These are phyloP conservation scores for Rhinopomastus cyanomelas DNA, from an alignment of 2,113 vertebrate species.

Conservation along the genomic window DNA sequence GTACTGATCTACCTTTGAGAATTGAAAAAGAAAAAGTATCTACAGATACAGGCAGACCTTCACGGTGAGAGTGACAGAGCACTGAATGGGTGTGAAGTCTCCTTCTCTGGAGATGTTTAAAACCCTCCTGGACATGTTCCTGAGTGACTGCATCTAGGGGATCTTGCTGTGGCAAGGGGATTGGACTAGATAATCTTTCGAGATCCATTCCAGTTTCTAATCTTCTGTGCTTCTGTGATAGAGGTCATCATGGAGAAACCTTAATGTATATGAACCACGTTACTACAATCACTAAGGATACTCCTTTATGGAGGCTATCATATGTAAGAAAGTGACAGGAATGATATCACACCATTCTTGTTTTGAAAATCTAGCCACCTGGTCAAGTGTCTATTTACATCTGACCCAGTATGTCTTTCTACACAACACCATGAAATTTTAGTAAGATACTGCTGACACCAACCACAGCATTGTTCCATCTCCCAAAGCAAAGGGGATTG, in stretches of 20 bases:
- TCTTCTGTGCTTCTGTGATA: too few relatives aligned
- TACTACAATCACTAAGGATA: not conserved
- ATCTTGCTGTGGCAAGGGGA: too few relatives aligned
- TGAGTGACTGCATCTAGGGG: too few relatives aligned
- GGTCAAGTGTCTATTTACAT: not conserved
- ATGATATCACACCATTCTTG: not conserved
- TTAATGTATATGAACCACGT: not conserved
- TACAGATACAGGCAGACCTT: not conserved
- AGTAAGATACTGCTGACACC: not conserved
- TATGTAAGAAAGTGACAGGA: not conserved
- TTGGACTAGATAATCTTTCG: too few relatives aligned
- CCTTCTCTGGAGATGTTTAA: too few relatives aligned
- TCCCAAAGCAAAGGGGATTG: fast-evolving
- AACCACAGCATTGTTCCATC: too few relatives aligned
- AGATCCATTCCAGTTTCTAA: too few relatives aligned
- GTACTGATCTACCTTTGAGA: not conserved
- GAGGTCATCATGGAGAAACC: fast-evolving
- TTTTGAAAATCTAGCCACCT: not conserved
- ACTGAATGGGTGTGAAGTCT: too few relatives aligned
- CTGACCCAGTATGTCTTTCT: not conserved
- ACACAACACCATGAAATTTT: not conserved
- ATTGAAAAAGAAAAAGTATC: not conserved
- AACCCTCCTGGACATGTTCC: too few relatives aligned
- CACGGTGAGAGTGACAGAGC: too few relatives aligned
- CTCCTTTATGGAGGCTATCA: not conserved